A percentile compares a stretch with the other conserved stretches of the same genome.
These are phyloP conservation scores for Apoda limacodes DNA, from an alignment of 2,888 invertebrate genomes.

Conservation along the genomic window DNA sequence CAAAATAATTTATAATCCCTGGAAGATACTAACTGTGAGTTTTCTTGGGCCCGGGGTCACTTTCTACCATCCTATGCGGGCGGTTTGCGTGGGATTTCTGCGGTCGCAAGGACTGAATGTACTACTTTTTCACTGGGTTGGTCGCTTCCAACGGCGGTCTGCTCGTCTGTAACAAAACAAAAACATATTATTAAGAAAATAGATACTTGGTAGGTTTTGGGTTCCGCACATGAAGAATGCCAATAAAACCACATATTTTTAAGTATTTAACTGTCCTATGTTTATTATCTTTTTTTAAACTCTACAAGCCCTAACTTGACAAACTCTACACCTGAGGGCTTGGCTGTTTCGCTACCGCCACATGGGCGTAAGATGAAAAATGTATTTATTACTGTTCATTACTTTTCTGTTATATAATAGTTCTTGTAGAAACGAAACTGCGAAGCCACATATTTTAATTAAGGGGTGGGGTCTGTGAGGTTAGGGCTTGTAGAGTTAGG, in stretches of 20 bases:
- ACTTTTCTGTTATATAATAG: too few species aligned
- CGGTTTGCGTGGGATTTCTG: conserved; percentile 54
- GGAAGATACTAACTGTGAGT: conserved; percentile 73
- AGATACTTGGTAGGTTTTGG: too few species aligned
- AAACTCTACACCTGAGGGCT: background rate
- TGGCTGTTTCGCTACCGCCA: background rate
- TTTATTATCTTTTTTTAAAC: too few species aligned
- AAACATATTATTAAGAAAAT: conserved; percentile 3
- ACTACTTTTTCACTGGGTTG: conserved; percentile 39
- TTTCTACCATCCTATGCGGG: conserved; percentile 91
- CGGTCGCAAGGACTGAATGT: conserved; percentile 30
- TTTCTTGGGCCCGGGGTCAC: conserved; percentile 84
- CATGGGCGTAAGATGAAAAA: too few species aligned
- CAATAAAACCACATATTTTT: too few species aligned
- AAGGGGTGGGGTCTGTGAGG: background rate
- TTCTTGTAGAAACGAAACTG: background rate
- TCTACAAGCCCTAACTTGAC: background rate
- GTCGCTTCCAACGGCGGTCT: conserved; percentile 50
- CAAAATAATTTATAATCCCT: too few species aligned
- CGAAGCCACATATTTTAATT: background rate
- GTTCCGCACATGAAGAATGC: too few species aligned
- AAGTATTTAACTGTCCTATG: too few species aligned
- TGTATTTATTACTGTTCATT: too few species aligned
- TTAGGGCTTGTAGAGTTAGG: background rate
- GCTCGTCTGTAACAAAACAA: conserved; percentile 46